phyloP scores from a whole-genome alignment of 2,797 vertebrate species.

The Alosa sapidissima region DNA sequence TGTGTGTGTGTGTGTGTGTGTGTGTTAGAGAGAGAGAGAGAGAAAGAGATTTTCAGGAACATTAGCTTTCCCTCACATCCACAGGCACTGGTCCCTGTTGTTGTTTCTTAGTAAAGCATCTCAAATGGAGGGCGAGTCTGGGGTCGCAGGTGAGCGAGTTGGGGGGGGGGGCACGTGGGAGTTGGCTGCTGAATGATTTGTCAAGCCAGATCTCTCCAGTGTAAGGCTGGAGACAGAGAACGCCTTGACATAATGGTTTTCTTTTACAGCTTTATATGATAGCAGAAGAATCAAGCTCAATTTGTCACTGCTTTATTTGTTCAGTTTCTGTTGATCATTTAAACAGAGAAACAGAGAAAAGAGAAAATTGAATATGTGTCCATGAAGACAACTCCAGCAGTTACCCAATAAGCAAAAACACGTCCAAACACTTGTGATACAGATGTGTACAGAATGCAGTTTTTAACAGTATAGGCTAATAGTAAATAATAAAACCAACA shows the following conservation, averaged over 20 bases:
- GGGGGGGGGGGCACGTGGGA: not conserved
- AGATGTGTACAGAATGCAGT: no score
- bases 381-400: not conserved
- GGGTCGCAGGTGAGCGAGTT: conserved; percentile 23
- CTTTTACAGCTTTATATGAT: not conserved
- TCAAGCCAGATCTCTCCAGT: not conserved
- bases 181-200: conserved; percentile 24
- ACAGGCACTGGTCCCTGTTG: conserved; percentile 28
- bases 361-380: not conserved
- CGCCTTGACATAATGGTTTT: not conserved
- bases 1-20: no score
- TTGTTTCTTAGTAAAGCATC: conserved; percentile 32
- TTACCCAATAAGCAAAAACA: not conserved
- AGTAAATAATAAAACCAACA: no score
- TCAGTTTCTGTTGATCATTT: not conserved
- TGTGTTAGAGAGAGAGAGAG: not conserved
- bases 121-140: conserved; percentile 28
- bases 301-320: not conserved
- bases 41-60: not conserved
- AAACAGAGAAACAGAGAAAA: not conserved
- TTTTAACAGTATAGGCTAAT: no score
- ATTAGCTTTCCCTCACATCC: conserved; percentile 3
- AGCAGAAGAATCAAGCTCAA: conserved; percentile 11
- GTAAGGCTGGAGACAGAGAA: not conserved
- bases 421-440: no score